Evolutionary conservation across 1,140 invertebrate genomes (phyloP), one percentile per base, ranked within the genome.

Genomic region (Hypsibius dujardini): DNA sequence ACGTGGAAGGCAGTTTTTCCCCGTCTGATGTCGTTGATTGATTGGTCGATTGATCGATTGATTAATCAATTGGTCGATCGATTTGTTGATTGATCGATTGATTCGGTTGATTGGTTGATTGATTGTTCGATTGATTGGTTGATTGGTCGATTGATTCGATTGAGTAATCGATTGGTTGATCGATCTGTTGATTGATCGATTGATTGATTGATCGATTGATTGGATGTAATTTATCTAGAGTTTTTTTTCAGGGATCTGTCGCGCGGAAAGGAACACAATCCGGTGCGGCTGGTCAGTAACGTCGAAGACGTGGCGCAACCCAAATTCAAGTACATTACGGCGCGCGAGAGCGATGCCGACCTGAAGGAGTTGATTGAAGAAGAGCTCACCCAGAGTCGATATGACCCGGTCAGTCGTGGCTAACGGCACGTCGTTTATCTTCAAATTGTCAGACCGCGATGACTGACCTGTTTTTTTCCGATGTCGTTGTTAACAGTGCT

Each of bases 241-340:
- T n/a, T 56, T 56, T 42, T n/a, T 67, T 42, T 12, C 62, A 67
- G 62, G 62, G 62, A 67, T 67, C 7, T 67, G 12, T 12, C 62
- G 62, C 12, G 45, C 12, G 62, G 62, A 15, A 67, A 67, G 42
- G 62, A 67, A 42, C 12, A 3, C 62, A 15, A 15, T 67, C 62
- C 12, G 12, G 42, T 67, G 12, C 12, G 12, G 7, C 12, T 45
- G 12, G 45, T 67, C 42, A 67, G 45, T 42, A 15, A 7, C 42
- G 62, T 67, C 12, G 62, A 67, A 7, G 42, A 12, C 12, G 42
- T 7, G 7, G 3, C 62, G 12, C 12, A 15, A 42, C 42, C 62
- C 3, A 12, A 12, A 42, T 67, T 67, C 42, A 67, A 12, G 12
- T 67, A 67, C 42, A 67, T 67, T 42, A 15, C 62, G 62, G 12